phyloP scores from a whole-genome alignment of 2,113 vertebrate species.

The Pholis gunnellus region DNA sequence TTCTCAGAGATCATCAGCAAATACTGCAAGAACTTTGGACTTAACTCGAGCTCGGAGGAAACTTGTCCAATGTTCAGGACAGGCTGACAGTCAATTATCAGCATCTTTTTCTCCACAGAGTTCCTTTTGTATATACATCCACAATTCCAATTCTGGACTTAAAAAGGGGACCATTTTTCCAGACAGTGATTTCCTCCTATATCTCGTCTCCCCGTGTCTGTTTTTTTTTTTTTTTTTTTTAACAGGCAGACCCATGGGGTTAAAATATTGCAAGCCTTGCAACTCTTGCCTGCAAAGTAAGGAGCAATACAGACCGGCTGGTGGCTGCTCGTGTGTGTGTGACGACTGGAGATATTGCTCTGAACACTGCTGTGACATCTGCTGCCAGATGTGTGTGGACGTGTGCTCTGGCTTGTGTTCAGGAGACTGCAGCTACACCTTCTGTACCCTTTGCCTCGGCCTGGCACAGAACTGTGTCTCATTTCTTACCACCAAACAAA shows the following conservation, averaged over 20 bases:
- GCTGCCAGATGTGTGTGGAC: slow-evolving; percentile 78
- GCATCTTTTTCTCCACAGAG: slow-evolving; percentile 49
- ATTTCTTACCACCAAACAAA: slow-evolving; percentile 23
- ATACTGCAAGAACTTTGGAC: slow-evolving; percentile 50
- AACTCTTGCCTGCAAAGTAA: slow-evolving; percentile 54
- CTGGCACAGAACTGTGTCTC: slow-evolving; percentile 53
- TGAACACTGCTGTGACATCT: slow-evolving; percentile 80
- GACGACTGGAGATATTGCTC: slow-evolving; percentile 60
- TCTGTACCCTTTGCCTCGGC: slow-evolving; percentile 71
- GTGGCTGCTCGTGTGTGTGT: slow-evolving; percentile 44
- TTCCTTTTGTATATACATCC: slow-evolving; percentile 55
- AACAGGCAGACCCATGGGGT: slow-evolving; percentile 72
- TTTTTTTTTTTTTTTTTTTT: slow-evolving; percentile 55
- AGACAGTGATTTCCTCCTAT: slow-evolving; percentile 66
- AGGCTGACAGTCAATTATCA: slow-evolving; percentile 76
- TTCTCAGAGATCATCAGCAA: slow-evolving; percentile 29
- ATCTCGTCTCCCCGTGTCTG: slow-evolving; percentile 44
- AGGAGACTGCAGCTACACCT: slow-evolving; percentile 77
- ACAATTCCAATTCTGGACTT: slow-evolving; percentile 51
- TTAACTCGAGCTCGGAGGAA: slow-evolving; percentile 31
- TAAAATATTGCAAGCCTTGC: slow-evolving; percentile 70
- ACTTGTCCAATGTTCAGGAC: slow-evolving; percentile 46
- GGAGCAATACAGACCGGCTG: slow-evolving; percentile 42
- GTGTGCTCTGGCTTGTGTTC: slow-evolving; percentile 71
- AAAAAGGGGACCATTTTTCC: slow-evolving; percentile 63